These are phyloP conservation scores for Eupeodes latifasciatus DNA, from an alignment of 2,888 invertebrate species.

Conservation along the genomic window DNA sequence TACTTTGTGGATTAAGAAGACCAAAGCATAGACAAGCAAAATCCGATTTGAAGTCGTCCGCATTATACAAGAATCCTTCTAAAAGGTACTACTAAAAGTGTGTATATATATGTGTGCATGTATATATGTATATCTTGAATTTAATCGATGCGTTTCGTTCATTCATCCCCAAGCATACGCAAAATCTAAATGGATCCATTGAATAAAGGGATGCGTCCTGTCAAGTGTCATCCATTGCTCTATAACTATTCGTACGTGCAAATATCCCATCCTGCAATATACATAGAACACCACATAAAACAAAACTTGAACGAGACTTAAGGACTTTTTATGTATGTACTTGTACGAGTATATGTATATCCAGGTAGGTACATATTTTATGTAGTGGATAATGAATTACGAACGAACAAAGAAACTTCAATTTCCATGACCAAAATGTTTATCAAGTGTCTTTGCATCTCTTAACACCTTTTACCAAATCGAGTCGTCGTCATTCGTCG, in stretches of 20 bases:
- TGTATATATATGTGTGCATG: no score
- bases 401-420: conserved; percentile 23
- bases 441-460: conserved; percentile 3
- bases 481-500: no score
- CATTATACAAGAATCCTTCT: background rate
- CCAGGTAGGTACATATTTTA: background rate
- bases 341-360: no score
- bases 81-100: background rate
- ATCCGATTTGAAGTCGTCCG: conserved; percentile 8
- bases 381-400: background rate
- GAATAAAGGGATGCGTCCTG: conserved; percentile 1
- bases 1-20: conserved; percentile 17
- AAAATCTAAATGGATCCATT: conserved; percentile 26
- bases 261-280: background rate
- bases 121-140: background rate
- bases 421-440: conserved; percentile 36
- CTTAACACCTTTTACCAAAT: conserved; percentile 12
- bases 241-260: conserved; percentile 26
- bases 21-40: background rate
- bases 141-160: conserved; percentile 20
- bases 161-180: conserved; percentile 12
- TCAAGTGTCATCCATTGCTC: conserved; percentile 21
- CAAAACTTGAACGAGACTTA: background rate
- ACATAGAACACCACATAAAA: background rate
- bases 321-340: background rate